phyloP scores from a whole-genome alignment of 2,888 invertebrate genomes.

The Melolontha melolontha region DNA sequence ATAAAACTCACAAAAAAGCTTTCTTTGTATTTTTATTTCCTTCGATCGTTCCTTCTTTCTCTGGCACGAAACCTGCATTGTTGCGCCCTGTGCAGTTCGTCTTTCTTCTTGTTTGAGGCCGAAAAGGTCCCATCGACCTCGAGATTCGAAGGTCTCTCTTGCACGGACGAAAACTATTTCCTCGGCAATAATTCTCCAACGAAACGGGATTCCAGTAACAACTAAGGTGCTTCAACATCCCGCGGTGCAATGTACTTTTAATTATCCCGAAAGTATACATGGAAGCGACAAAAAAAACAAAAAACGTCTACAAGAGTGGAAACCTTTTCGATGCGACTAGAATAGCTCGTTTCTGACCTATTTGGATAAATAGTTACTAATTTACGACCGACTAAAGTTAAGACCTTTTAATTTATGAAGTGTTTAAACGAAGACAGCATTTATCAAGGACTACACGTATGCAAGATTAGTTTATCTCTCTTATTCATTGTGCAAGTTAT shows the following conservation, averaged over 20 bases:
- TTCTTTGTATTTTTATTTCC: conserved; percentile 43
- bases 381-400: conserved; percentile 55
- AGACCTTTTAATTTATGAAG: conserved; percentile 48
- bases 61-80: conserved; percentile 10
- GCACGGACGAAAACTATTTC: conserved; percentile 55
- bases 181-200: conserved; percentile 59
- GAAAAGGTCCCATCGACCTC: conserved; percentile 49
- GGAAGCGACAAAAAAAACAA: conserved; percentile 44
- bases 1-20: conserved; percentile 50
- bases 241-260: conserved; percentile 60
- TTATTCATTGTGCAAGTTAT: neutral
- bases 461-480: conserved; percentile 36
- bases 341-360: conserved; percentile 61
- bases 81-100: conserved; percentile 24
- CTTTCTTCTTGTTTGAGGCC: conserved; percentile 23
- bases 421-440: conserved; percentile 43
- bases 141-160: conserved; percentile 47
- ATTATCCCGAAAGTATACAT: conserved; percentile 55
- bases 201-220: conserved; percentile 59
- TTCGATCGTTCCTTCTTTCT: conserved; percentile 20
- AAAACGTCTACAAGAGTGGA: conserved; percentile 35
- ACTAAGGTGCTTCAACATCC: conserved; percentile 57
- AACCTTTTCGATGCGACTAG: conserved; percentile 51
- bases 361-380: conserved; percentile 60
- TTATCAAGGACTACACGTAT: conserved; percentile 30